These are phyloP conservation scores for Manis pentadactyla DNA, from an alignment of 2,797 vertebrate species.

Conservation along the genomic window DNA sequence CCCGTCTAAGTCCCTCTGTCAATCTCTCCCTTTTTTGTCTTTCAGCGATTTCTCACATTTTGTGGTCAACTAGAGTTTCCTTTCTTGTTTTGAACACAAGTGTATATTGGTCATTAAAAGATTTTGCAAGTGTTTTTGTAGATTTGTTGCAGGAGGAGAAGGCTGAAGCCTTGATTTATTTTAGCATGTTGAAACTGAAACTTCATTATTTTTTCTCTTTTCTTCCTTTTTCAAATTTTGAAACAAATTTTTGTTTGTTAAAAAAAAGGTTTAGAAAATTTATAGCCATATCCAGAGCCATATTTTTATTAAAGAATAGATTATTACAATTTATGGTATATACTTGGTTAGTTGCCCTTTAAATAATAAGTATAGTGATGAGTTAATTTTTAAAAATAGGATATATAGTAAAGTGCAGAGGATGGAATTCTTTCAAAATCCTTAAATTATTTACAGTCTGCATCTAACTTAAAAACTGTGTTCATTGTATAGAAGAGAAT, in stretches of 20 bases:
- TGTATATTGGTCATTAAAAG: background rate
- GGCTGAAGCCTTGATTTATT: background rate
- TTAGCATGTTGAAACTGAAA: background rate
- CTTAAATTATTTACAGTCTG: background rate
- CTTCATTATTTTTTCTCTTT: too few species aligned
- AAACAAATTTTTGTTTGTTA: too few species aligned
- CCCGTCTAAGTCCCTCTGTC: too few species aligned
- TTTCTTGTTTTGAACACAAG: background rate
- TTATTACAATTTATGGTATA: slow-evolving; percentile 13
- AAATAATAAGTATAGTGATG: background rate
- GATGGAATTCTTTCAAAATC: background rate
- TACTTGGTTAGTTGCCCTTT: slow-evolving; percentile 5
- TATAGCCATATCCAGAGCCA: background rate
- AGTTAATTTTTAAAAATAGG: slow-evolving; percentile 30
- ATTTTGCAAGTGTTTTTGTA: background rate
- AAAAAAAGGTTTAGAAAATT: background rate
- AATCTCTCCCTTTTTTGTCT: background rate
- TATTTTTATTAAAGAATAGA: background rate
- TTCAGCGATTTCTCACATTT: background rate
- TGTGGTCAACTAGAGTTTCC: background rate
- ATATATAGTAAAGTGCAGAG: background rate
- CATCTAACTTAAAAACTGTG: slow-evolving; percentile 5
- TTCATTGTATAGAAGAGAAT: background rate
- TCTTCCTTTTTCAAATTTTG: too few species aligned
- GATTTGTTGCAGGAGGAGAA: background rate